Evolutionary conservation across 2,797 vertebrate genomes (phyloP).

Genomic region (Melanogrammus aeglefinus): DNA sequence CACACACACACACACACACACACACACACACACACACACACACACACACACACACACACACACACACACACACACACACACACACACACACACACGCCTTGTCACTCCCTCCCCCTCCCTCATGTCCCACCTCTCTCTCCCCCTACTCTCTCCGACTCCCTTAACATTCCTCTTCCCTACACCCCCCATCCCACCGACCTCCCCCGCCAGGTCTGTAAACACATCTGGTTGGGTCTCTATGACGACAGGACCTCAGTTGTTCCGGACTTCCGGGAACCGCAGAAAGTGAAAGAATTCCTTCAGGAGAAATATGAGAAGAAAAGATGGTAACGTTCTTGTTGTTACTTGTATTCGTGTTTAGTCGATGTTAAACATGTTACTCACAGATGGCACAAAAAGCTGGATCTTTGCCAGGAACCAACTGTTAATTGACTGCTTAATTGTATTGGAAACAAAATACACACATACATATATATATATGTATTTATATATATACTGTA

Average conservation of each 20-base stretch:
- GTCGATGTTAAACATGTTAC: background rate
- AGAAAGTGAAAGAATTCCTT: constrained; percentile 99
- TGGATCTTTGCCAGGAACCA: background rate
- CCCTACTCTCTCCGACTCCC: background rate
- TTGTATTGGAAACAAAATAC: background rate
- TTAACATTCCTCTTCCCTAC: constrained; percentile 11
- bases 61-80: constrained; percentile 14
- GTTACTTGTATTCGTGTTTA: background rate
- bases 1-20: constrained; percentile 35
- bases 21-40: constrained; percentile 5
- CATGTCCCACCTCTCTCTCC: constrained; percentile 38
- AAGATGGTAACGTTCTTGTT: constrained; percentile 83
- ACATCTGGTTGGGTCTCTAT: constrained; percentile 99
- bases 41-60: constrained; percentile 24
- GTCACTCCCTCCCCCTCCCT: constrained; percentile 44
- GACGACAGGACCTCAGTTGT: constrained; percentile 97
- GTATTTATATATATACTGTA: no score
- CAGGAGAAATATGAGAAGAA: constrained; percentile 99
- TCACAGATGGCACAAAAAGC: background rate
- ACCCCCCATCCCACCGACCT: constrained; percentile 7
- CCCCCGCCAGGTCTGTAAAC: constrained; percentile 90
- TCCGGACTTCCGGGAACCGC: constrained; percentile 99
- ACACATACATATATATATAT: background rate
- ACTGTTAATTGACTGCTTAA: background rate
- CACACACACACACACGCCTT: constrained; percentile 24